These are phyloP conservation scores for Oncorhynchus nerka DNA, from an alignment of 2,113 vertebrate genomes.

Conservation along the genomic window DNA sequence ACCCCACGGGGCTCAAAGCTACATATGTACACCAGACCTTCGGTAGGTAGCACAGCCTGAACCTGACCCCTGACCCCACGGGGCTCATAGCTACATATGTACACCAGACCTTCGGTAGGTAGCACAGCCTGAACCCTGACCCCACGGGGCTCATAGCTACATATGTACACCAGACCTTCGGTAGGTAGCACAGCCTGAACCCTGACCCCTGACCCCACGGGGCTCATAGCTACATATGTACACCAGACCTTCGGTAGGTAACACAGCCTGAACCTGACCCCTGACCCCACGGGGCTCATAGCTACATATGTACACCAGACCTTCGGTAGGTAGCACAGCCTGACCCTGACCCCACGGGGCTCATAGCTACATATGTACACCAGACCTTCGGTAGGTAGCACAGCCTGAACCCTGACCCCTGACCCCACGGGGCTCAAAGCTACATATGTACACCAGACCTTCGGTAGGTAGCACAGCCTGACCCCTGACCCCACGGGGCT, in stretches of 20 bases:
- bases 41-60: too few species aligned
- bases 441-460: constrained; percentile 63
- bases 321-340: constrained; percentile 82
- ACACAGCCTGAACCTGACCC: not conserved
- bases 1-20: too few species aligned
- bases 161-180: constrained; percentile 71
- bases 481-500: constrained; percentile 79
- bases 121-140: not conserved
- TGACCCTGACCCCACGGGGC: too few species aligned
- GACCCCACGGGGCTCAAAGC: too few species aligned
- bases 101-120: constrained; percentile 77
- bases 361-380: constrained; percentile 87
- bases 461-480: constrained; percentile 72
- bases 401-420: not conserved
- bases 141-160: too few species aligned
- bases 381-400: constrained; percentile 75
- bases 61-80: too few species aligned
- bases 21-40: too few species aligned
- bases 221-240: constrained; percentile 88
- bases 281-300: too few species aligned
- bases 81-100: constrained; percentile 46
- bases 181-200: constrained; percentile 69
- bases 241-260: constrained; percentile 77
- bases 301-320: constrained; percentile 61
- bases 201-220: constrained; percentile 93